phyloP scores from a whole-genome alignment of 2,797 vertebrate genomes.

The Lates japonicus region DNA sequence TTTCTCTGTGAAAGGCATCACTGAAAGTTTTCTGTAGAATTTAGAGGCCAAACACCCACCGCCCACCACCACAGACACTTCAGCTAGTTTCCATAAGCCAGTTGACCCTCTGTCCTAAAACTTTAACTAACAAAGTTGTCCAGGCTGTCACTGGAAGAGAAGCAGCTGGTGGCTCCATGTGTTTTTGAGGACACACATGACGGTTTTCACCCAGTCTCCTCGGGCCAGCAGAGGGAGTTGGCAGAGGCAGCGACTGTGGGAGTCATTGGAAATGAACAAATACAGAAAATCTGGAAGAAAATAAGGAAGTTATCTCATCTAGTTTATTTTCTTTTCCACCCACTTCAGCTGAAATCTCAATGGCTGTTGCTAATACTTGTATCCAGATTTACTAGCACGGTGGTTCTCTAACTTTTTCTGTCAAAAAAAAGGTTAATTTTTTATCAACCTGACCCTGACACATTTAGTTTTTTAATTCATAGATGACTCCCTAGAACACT shows the following conservation, averaged over 20 bases:
- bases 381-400: not conserved
- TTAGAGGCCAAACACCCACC: conserved; percentile 11
- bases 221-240: conserved; percentile 42
- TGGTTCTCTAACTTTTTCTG: not conserved
- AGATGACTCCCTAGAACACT: not conserved
- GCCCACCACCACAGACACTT: conserved; percentile 30
- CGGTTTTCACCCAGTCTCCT: conserved; percentile 42
- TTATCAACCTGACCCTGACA: not conserved
- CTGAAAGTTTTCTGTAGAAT: conserved; percentile 24
- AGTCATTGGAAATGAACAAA: conserved; percentile 16
- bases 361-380: not conserved
- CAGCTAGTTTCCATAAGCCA: conserved; percentile 43
- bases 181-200: conserved; percentile 59
- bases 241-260: conserved; percentile 1
- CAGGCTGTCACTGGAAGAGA: conserved; percentile 48
- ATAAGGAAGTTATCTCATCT: not conserved
- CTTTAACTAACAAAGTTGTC: conserved; percentile 19
- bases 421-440: not conserved
- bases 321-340: not conserved
- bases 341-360: not conserved
- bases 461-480: not conserved
- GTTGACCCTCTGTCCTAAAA: conserved; percentile 45
- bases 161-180: conserved; percentile 61
- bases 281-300: conserved; percentile 16
- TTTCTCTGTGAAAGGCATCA: not conserved